Evolutionary conservation across 2,888 invertebrate species (phyloP), one percentile per base, ranked within the genome.

Genomic region (Drosophila pseudotalamancana): DNA sequence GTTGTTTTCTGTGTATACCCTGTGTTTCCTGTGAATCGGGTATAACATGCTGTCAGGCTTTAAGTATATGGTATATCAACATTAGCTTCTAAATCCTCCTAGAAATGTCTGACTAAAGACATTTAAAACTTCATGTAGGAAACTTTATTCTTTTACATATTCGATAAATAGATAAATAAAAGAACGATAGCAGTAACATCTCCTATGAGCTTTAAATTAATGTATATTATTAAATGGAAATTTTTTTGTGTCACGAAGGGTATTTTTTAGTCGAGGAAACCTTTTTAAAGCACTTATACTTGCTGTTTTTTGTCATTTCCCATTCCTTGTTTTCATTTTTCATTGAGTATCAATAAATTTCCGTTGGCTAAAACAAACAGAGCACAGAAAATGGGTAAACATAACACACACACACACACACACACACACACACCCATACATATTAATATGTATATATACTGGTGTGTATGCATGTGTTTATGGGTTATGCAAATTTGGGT

Each of bases 331-430:
- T 49, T 56, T 59, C 55, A 43, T 53, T 59, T 60, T 45, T 43
- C 54, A 69, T 45, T 50, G 63, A 71, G 83, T 82, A 80, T 80
- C 88, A 82, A 80, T 87, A 86, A 87, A 87, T 85, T 85, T 60
- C 53, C 71, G 49, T 50, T 60, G 76, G 56, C 55, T 62, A 85
- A 70, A 62, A 61, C 50, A 61, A 85, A 82, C 57, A 61, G 25
- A 19, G 23, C 39, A 39, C 40, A 16, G 25, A 34, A 59, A 60
- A 59, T 54, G 57, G 62, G 56, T 59, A 57, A 59, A 34, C 51
- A 65, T 21, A 35, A 12, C n/a, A 45, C 27, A 35, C 48, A 9
- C 12, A 49, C 50, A 56, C 18, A 37, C 21, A 49, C 14, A 32
- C 6, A 32, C 9, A 25, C 9, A 29, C 11, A 40, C 23, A 43